Percentiles rank a stretch among this genome's conserved stretches.
phyloP scores from a whole-genome alignment of 2,888 invertebrate genomes.

The Lampropteryx suffumata region DNA sequence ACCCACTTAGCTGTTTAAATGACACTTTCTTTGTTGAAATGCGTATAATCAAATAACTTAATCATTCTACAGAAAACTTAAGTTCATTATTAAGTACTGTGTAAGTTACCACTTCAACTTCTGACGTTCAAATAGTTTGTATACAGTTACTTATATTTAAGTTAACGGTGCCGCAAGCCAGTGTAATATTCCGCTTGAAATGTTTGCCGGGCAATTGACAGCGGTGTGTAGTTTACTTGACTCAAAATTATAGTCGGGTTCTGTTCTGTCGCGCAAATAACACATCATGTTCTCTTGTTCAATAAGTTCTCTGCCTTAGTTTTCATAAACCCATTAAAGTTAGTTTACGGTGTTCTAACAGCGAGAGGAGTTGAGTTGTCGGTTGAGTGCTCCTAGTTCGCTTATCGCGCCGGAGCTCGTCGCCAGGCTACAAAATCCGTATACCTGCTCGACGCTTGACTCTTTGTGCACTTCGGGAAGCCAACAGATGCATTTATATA shows the following conservation, averaged over 20 bases:
- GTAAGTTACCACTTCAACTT: constrained; percentile 7
- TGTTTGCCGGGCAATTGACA: constrained; percentile 49
- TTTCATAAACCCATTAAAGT: constrained; percentile 74
- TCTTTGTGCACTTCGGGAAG: constrained; percentile 61
- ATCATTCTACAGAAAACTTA: constrained; percentile 2
- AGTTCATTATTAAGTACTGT: constrained; percentile 1
- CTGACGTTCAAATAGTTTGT: constrained; percentile 35
- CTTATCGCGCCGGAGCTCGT: constrained; percentile 31
- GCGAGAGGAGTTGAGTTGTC: constrained; percentile 34
- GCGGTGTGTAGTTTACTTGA: constrained; percentile 22
- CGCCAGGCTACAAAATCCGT: constrained; percentile 44
- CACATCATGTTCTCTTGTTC: constrained; percentile 20
- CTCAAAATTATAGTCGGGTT: constrained; percentile 19
- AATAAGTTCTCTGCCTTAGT: constrained; percentile 60
- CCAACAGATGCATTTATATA: constrained; percentile 50
- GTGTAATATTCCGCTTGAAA: constrained; percentile 46
- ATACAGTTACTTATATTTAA: constrained; percentile 67
- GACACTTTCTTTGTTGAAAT: background rate
- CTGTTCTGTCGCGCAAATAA: constrained; percentile 26
- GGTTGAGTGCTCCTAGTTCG: constrained; percentile 44
- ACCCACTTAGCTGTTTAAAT: background rate
- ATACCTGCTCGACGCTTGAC: constrained; percentile 68
- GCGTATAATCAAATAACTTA: background rate
- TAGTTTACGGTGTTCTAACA: constrained; percentile 54
- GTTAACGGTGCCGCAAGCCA: constrained; percentile 61